Conservation (phyloP, 2,888 invertebrate genomes). For the Heliconius ethilla region DNA sequence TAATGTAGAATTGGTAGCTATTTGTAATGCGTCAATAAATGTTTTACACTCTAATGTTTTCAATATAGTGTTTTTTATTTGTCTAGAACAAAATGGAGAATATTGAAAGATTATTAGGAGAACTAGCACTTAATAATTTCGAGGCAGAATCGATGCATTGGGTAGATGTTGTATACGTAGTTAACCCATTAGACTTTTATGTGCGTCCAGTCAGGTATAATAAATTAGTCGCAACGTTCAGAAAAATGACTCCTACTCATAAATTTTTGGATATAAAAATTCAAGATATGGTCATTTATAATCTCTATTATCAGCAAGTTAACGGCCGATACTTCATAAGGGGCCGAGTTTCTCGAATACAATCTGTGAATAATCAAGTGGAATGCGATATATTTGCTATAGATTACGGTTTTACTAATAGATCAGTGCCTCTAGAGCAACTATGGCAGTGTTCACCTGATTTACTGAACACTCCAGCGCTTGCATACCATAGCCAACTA, state of each 20-base stretch:
- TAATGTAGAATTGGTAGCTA: constrained; percentile 11
- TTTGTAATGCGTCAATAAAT: constrained; percentile 13
- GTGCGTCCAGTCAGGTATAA: constrained; percentile 44
- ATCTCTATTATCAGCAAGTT: constrained; percentile 7
- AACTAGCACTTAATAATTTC: constrained; percentile 30
- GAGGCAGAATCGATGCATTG: constrained; percentile 39
- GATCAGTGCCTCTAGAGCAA: constrained; percentile 42
- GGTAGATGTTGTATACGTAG: constrained; percentile 50
- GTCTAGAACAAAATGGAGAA: constrained; percentile 35
- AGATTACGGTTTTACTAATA: constrained; percentile 53
- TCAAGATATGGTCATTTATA: constrained; percentile 34
- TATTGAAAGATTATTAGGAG: constrained; percentile 29
- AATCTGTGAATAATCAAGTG: constrained; percentile 28
- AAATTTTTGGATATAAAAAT: constrained; percentile 11
- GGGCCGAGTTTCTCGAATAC: constrained; percentile 40
- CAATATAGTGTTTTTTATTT: constrained; percentile 17
- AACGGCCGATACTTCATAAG: constrained; percentile 29
- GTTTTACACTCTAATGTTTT: not conserved
- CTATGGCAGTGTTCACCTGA: constrained; percentile 38
- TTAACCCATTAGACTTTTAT: constrained; percentile 49
- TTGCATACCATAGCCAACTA: constrained; percentile 50
- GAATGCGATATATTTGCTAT: constrained; percentile 50
- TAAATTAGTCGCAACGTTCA: constrained; percentile 3
- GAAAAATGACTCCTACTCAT: constrained; percentile 17
- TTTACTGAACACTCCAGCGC: constrained; percentile 42